Percentiles rank a stretch among this genome's conserved stretches.
Conservation (phyloP, 2,888 invertebrate species). For the Ichneumoninae sp. region DNA sequence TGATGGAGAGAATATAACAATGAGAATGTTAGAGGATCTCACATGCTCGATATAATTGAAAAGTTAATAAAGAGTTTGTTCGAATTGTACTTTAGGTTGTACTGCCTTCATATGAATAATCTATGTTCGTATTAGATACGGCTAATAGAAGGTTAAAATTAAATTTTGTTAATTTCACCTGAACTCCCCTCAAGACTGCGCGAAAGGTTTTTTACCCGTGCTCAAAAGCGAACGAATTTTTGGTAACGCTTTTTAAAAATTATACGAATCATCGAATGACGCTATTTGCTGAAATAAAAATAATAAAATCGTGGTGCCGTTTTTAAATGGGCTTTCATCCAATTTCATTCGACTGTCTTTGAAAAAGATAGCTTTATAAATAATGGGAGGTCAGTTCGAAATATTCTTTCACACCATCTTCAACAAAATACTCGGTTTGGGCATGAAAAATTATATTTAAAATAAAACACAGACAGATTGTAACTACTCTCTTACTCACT, state of each 20-base stretch:
- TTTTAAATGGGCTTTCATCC: not conserved
- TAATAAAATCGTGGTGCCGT: not conserved
- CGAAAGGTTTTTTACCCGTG: not conserved
- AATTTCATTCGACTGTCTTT: not conserved
- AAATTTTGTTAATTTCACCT: not conserved
- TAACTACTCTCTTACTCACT: conserved; percentile 82
- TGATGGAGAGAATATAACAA: no score
- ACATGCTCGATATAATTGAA: no score
- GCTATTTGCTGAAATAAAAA: not conserved
- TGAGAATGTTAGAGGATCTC: no score
- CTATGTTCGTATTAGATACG: no score
- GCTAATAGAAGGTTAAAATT: no score
- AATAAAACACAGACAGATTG: not conserved
- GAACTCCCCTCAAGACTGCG: not conserved
- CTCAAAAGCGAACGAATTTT: not conserved
- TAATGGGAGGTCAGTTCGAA: no score
- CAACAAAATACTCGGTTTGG: not conserved
- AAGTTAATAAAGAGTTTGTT: no score
- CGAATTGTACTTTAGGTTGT: no score
- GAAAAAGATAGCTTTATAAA: not conserved
- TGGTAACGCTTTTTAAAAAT: not conserved
- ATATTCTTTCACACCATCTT: no score
- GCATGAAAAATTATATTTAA: not conserved
- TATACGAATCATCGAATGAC: not conserved
- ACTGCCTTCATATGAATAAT: no score